Conservation (phyloP, 2,113 vertebrate genomes). For the Heterochromis multidens region DNA sequence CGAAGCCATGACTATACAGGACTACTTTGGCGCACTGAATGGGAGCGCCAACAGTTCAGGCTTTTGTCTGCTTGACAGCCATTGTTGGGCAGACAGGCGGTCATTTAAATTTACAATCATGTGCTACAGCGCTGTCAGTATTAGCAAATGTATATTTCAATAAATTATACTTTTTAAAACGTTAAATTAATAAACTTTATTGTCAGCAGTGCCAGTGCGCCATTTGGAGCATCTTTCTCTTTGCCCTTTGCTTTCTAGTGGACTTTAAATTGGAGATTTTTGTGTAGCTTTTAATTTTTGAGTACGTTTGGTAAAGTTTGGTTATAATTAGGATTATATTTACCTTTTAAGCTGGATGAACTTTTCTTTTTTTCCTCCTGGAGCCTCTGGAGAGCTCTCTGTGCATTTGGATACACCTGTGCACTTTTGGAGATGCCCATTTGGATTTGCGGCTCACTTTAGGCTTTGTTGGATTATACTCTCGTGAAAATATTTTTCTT, state of each 20-base stretch:
- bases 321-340: not conserved
- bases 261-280: not conserved
- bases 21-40: not conserved
- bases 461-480: constrained; percentile 2
- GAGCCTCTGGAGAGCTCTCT: not conserved
- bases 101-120: not conserved
- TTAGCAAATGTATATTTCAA: not conserved
- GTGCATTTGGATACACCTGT: constrained; percentile 46
- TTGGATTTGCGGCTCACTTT: constrained; percentile 1
- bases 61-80: not conserved
- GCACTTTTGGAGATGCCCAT: constrained; percentile 50
- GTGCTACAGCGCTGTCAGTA: not conserved
- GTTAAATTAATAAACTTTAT: no score
- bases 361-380: not conserved
- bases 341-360: not conserved
- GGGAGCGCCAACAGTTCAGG: not conserved
- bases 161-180: not conserved
- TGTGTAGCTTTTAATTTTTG: not conserved
- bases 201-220: not conserved
- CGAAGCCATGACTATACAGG: not conserved
- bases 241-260: not conserved
- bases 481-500: not conserved
- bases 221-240: not conserved
- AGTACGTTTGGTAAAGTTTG: not conserved
- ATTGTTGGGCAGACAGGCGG: not conserved